These are phyloP conservation scores for Leptopilina boulardi DNA, from an alignment of 1,140 invertebrate genomes.

Conservation along the genomic window DNA sequence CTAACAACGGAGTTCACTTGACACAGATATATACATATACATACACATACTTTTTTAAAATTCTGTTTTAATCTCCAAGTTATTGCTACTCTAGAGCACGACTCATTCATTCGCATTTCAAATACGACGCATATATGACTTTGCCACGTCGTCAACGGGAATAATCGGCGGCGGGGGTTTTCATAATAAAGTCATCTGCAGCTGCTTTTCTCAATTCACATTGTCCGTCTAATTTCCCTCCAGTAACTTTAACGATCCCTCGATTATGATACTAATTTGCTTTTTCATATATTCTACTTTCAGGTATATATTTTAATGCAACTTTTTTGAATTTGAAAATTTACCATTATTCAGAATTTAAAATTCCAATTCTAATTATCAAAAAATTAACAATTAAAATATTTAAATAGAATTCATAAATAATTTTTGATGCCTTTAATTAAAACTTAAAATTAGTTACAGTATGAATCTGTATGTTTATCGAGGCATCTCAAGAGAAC, in stretches of 20 bases:
- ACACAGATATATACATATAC: conserved; percentile 71
- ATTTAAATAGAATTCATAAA: background rate
- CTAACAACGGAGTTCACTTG: conserved; percentile 66
- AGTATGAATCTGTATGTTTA: background rate
- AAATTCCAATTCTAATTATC: no score
- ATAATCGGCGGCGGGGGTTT: conserved; percentile 55
- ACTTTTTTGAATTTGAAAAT: no score
- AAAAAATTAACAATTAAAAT: no score
- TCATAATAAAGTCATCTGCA: conserved; percentile 43
- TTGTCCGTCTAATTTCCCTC: background rate
- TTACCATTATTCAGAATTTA: background rate
- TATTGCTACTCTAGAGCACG: conserved; percentile 66
- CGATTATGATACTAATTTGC: background rate
- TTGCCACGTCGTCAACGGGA: conserved; percentile 51
- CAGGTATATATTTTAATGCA: no score
- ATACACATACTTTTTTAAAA: conserved; percentile 68
- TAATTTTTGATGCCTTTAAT: background rate
- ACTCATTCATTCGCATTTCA: conserved; percentile 51
- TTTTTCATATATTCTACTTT: background rate
- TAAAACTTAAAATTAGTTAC: conserved; percentile 9
- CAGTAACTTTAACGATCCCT: background rate
- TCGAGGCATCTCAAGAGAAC: conserved; percentile 1
- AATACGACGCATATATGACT: conserved; percentile 49
- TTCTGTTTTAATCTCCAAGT: conserved; percentile 75
- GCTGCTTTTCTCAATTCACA: conserved; percentile 23